Base-by-base conservation (phyloP, 2,888 invertebrate genomes). In the Hemistola chrysoprasaria region DNA sequence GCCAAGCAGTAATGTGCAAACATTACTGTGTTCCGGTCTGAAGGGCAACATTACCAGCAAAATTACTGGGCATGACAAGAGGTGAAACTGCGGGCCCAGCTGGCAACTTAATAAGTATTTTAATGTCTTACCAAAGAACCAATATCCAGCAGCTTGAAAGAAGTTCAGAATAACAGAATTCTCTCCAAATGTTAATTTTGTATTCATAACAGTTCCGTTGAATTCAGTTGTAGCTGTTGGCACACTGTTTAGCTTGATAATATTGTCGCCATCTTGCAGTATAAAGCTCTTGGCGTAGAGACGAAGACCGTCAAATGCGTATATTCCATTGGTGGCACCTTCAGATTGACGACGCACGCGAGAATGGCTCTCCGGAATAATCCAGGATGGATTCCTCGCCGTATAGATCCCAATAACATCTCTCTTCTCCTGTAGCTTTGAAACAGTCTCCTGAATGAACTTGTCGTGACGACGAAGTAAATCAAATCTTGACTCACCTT, bases 381-480 rank as follows among this genome's bases (percentile, higher is more conserved):
- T 70, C 85, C 82, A 86, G 0, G 93, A 92, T 0, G 91, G 90
- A 50, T 86, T 82, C 20, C 78, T 71, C 0, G 90, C 92, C 0
- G 93, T 92, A 58, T 92, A 92, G 0, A 93, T 44, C 1, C 87
- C 91, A 5, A 92, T 61, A 0, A 92, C 82, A 26, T 90, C 79
- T 2, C 70, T 65, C 43, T 90, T 63, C 1, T 86, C 69, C 10
- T 84, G 57, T 8, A 93, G 65, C 32, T 90, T 75, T 0, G 78
- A 71, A 53, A 90, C 86, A 55, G 90, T 81, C 2, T 90, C 78
- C 25, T 83, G 71, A 68, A 94, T 92, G 52, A 90, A 85, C 2
- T 78, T 81, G 79, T 93, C 91, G 64, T 94, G 93, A 20, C 91
- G 84, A 30, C 83, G 82, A 6, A 92, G 81, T 67, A 93, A 79